A percentile compares a stretch with the other conserved stretches of the same genome.
These are phyloP conservation scores for Anisognathus igniventris DNA, from an alignment of 2,797 vertebrate genomes.

Conservation along the genomic window DNA sequence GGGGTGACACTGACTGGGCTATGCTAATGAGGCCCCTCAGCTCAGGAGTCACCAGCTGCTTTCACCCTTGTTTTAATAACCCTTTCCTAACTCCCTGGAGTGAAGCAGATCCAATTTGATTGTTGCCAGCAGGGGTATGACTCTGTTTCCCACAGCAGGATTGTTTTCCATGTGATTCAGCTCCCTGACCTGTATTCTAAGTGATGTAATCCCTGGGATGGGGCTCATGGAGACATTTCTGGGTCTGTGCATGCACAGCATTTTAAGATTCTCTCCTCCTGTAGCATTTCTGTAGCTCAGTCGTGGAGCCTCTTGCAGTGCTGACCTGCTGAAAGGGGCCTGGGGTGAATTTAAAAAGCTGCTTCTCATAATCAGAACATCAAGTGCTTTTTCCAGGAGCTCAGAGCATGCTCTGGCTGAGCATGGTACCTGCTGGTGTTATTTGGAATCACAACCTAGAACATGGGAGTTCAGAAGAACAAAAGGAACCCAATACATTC, in stretches of 20 bases:
- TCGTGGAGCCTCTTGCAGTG: not conserved
- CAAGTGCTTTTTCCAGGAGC: not conserved
- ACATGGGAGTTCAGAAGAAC: not conserved
- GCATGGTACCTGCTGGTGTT: not conserved
- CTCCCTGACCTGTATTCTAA: conserved; percentile 3
- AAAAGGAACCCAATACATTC: fast-evolving
- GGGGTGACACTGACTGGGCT: not conserved
- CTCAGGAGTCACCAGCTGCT: not conserved
- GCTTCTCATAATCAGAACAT: not conserved
- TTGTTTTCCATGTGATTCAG: conserved; percentile 18
- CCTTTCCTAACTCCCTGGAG: not conserved
- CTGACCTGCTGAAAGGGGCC: not conserved
- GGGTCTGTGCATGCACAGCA: not conserved
- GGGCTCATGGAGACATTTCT: not conserved
- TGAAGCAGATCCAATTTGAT: not conserved
- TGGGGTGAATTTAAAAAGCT: not conserved
- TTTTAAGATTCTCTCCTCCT: not conserved
- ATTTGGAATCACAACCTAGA: not conserved
- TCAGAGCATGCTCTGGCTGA: not conserved
- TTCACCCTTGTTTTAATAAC: not conserved
- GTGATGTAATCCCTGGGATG: not conserved
- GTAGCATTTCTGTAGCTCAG: not conserved
- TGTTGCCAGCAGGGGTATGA: not conserved
- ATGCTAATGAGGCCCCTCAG: not conserved
- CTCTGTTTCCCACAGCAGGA: not conserved